Conservation (phyloP, 2,797 vertebrate genomes). For the Acanthurus tractus region DNA sequence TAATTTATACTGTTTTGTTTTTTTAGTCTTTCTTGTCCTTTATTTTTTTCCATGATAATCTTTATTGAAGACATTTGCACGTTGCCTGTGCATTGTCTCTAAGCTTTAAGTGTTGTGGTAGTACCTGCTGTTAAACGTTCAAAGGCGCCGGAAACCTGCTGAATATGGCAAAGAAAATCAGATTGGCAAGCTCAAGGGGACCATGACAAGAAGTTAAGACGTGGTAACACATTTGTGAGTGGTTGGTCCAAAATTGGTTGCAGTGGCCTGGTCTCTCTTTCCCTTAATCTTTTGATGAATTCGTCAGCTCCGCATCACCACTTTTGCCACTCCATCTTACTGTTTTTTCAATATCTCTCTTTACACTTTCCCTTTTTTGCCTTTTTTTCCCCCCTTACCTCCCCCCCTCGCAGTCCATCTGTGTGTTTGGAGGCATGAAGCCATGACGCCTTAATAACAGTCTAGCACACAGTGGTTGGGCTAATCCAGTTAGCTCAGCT, state of each 20-base stretch:
- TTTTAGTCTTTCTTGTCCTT: too few relatives aligned
- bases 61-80: too few relatives aligned
- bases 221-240: neutral
- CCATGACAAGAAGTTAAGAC: neutral
- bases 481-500: slow-evolving; percentile 76
- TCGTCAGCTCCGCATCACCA: slow-evolving; percentile 11
- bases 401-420: slow-evolving; percentile 35
- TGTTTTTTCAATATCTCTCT: slow-evolving; percentile 16
- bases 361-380: slow-evolving; percentile 7
- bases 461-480: slow-evolving; percentile 43
- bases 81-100: too few relatives aligned
- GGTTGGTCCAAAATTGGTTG: neutral
- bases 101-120: too few relatives aligned
- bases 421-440: slow-evolving; percentile 61
- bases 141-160: neutral
- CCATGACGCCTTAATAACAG: slow-evolving; percentile 58
- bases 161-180: neutral
- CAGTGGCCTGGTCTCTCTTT: slow-evolving; percentile 23
- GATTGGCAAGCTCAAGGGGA: neutral
- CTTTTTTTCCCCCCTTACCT: neutral
- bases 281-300: slow-evolving; percentile 38
- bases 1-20: too few relatives aligned
- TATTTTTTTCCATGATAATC: too few relatives aligned
- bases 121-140: too few relatives aligned
- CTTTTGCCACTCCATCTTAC: slow-evolving; percentile 19